Base-by-base conservation (phyloP, 2,797 vertebrate species). In the Rhinophrynus dorsalis region DNA sequence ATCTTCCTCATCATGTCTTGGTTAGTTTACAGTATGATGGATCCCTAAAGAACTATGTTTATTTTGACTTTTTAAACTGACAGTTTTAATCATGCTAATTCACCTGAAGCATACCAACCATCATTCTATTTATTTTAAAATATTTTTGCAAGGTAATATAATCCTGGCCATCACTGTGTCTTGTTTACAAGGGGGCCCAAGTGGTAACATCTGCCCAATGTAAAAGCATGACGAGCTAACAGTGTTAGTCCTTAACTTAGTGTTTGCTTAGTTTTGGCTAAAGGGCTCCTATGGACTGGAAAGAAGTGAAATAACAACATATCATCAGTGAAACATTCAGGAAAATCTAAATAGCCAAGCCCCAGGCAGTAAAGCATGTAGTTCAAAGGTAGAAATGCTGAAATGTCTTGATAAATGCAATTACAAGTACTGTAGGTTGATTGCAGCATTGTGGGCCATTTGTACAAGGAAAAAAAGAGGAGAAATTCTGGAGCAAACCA, bases 41-140 rank as follows among this genome's bases (percentile, higher is more conserved):
- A 76, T 82, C 63, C 75, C 64, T 67, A 37, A 76, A 67, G 51
- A 76, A 32, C 80, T 76, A 63, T 86, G 87, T 90, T 91, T 90
- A 86, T 88, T 87, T 88, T 87, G 83, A 78, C 77, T 82, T 86
- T 83, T 83, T 77, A 70, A 87, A 82, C 88, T 90, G 90, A 89
- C 90, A 88, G 77, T 82, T 89, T 54, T 81, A 90, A 91, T 91
- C 86, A 90, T 74, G 78, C 80, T 89, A 86, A 89, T 89, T 89
- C 80, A 83, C 80, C 86, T 86, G 86, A 91, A 77, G 82, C 75
- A 83, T 75, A 85, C 83, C 90, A 90, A 89, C 76, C 82, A 27
- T 78, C 84, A 74, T 79, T 68, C 75, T 90, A 90, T 91, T 91
- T 90, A 91, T 82, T 86, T 88, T 88, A 84, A 73, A 74, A 76